Evolutionary conservation across 2,113 vertebrate species (phyloP), one percentile per base, ranked within the genome.

Genomic region (Heliornis fulica): DNA sequence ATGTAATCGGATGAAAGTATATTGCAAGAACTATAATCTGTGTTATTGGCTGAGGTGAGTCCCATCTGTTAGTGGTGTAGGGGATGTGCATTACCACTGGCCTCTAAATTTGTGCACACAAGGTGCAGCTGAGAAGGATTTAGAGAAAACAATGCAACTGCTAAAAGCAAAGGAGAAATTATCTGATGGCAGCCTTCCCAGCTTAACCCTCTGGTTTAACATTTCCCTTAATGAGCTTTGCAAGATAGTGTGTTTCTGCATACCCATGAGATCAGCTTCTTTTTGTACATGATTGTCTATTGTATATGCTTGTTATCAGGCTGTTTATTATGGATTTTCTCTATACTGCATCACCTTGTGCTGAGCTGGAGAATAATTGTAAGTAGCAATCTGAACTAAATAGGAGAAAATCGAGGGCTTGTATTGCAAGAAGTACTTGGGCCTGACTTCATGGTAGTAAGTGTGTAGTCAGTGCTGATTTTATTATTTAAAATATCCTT

Each of bases 61-160:
- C 81, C 94, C 95, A 94, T 95, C 93, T 95, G 78, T 79, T 70
- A 68, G 71, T 50, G 74, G 59, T 51, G 34, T 41, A 32, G 59
- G 59, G 77, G 74, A 32, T n/a, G 53, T 34, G 28, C 63, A 53
- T 0, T 71, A 70, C 32, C 48, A 36, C 43, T 82, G 70, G 32
- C 50, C 78, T 83, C 64, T 56, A 13, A 51, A 63, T 69, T 43
- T 57, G 0, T 18, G 70, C 38, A 20, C 1, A 0, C 16, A 61
- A 46, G 63, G 65, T 82, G 28, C 60, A 88, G 48, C 80, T 46
- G 17, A 70, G 81, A n/a, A 79, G 69, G 63, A 50, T 72, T 92
- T 50, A 53, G 60, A 90, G 85, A 38, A 91, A n/a, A 32, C 38
- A 32, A 93, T 63, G 76, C 45, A 83, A 25, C 64, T 90, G 43